A percentile compares a stretch with the other conserved stretches of the same genome.
phyloP scores from a whole-genome alignment of 1,140 invertebrate genomes.

The Charaxes varanes region DNA sequence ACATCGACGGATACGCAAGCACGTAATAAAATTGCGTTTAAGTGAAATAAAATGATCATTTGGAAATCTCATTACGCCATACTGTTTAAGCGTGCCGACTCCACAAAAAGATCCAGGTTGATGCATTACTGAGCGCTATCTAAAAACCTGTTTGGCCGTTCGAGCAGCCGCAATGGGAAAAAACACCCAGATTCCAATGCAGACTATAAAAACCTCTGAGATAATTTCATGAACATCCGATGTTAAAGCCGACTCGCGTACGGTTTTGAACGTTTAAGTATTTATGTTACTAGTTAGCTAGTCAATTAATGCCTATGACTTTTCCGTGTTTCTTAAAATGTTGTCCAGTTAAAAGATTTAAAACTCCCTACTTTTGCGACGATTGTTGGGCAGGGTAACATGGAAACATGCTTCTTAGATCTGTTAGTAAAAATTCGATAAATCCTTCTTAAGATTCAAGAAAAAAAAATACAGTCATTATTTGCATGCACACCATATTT shows the following conservation, averaged over 20 bases:
- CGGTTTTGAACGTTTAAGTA: slow-evolving; percentile 43
- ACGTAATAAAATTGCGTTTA: slow-evolving; percentile 2
- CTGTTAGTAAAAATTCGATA: no score
- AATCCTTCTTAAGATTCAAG: no score
- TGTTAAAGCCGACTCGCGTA: slow-evolving; percentile 38
- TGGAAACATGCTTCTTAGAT: no score
- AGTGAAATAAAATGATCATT: slow-evolving; percentile 49
- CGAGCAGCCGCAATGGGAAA: slow-evolving; percentile 62
- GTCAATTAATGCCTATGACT: no score
- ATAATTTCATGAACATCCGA: slow-evolving; percentile 66
- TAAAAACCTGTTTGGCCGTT: slow-evolving; percentile 69
- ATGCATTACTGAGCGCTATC: slow-evolving; percentile 71
- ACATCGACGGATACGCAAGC: neutral
- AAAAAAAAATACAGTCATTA: no score
- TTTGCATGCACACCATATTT: no score
- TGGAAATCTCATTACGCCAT: slow-evolving; percentile 58
- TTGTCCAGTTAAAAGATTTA: neutral
- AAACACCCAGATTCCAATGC: slow-evolving; percentile 69
- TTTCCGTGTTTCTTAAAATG: no score
- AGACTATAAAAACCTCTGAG: slow-evolving; percentile 69
- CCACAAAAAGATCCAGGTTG: slow-evolving; percentile 62
- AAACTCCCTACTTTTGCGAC: neutral
- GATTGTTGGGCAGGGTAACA: no score
- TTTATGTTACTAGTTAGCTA: slow-evolving; percentile 38
- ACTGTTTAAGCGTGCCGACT: slow-evolving; percentile 58